Evolutionary conservation across 2,888 invertebrate genomes (phyloP).

Genomic region (Strigamia maritima): DNA sequence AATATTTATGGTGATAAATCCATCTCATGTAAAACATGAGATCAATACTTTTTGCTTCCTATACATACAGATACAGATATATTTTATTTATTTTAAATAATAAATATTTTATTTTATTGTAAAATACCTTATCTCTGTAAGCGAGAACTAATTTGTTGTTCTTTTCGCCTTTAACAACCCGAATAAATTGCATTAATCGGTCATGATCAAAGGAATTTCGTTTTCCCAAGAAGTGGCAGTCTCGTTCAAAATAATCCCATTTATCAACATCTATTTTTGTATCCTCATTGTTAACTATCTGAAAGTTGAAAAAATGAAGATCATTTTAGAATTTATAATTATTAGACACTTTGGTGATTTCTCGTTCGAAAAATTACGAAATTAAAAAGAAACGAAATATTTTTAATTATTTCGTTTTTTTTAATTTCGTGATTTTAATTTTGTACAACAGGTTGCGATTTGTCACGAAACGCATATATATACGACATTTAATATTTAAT

Average conservation of each 20-base stretch:
- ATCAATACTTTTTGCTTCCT: conserved; percentile 54
- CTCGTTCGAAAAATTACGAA: too few relatives aligned
- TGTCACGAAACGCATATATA: too few relatives aligned
- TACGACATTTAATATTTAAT: too few relatives aligned
- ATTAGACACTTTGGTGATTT: too few relatives aligned
- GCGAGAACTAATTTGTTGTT: background rate
- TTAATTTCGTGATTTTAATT: too few relatives aligned
- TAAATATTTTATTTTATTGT: background rate
- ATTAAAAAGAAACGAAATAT: too few relatives aligned
- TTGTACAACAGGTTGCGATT: too few relatives aligned
- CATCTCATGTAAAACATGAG: conserved; percentile 56
- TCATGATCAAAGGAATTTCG: conserved; percentile 55
- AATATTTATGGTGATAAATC: conserved; percentile 56
- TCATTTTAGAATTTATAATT: too few relatives aligned
- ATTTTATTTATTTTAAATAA: too few relatives aligned
- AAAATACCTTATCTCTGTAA: background rate
- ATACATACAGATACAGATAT: background rate
- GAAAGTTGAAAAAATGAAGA: conserved; percentile 37
- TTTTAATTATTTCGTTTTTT: too few relatives aligned
- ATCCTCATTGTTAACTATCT: conserved; percentile 61
- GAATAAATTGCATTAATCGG: conserved; percentile 53
- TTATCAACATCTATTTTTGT: conserved; percentile 65
- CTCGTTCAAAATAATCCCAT: conserved; percentile 65
- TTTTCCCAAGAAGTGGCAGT: conserved; percentile 55
- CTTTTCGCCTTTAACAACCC: background rate